phyloP scores from a whole-genome alignment of 2,113 vertebrate species.

The Peucedramus taeniatus region DNA sequence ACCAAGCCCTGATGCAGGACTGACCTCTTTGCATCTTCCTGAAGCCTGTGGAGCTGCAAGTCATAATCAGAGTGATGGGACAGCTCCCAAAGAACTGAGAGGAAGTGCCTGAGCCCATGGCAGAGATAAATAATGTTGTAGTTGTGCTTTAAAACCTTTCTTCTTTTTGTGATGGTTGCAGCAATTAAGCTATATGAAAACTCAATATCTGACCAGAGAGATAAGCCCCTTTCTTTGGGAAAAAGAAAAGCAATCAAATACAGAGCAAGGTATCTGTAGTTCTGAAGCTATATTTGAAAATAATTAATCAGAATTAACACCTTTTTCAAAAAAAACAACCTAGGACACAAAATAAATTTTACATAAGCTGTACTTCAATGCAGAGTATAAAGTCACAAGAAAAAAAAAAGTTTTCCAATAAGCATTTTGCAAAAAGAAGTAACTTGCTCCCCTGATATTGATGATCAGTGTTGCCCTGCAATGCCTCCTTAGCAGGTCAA shows the following conservation, averaged over 20 bases:
- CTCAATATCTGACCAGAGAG: background rate
- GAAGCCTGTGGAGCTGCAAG: background rate
- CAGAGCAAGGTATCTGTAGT: background rate
- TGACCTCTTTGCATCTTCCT: background rate
- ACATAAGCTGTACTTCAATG: background rate
- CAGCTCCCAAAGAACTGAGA: background rate
- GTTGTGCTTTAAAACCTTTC: background rate
- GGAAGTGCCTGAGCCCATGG: background rate
- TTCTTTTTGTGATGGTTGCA: background rate
- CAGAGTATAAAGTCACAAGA: background rate
- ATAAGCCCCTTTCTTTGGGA: background rate
- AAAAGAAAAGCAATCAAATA: background rate
- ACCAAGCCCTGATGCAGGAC: background rate
- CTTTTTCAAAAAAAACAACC: accelerated
- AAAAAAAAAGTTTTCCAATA: background rate
- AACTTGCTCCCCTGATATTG: background rate
- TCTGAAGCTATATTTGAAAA: background rate
- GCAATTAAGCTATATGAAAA: background rate
- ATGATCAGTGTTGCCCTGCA: background rate
- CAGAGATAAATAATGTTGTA: background rate
- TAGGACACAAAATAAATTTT: background rate
- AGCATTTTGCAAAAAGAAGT: background rate
- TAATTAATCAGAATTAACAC: background rate
- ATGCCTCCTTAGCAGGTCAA: background rate
- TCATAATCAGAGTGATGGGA: background rate